Base-by-base conservation (phyloP, 2,113 vertebrate species). In the Bucco capensis region DNA sequence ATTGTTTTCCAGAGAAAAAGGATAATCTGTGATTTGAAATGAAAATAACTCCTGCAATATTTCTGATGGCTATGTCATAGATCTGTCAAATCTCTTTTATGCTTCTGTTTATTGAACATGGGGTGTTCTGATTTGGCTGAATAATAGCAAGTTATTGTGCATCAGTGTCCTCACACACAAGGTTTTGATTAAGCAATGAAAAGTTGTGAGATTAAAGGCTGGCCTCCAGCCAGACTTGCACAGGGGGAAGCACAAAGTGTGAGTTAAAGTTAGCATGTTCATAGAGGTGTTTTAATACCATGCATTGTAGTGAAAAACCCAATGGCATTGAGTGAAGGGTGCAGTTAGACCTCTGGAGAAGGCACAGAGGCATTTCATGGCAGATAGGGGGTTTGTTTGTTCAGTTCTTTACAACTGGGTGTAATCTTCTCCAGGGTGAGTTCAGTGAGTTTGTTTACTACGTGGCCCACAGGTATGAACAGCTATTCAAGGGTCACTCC, bases 51-150 rank as follows among this genome's bases (percentile, higher is more conserved):
- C 85, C 61, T 84, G 74, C 87, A 87, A 89, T 94, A 83, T 62
- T 94, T 89, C 58, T 72, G 86, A 80, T 0, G 0, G 56, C 49
- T 86, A 75, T 88, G 88, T 94, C 61, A 92, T 84, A 44, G 82
- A 71, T 94, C 91, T 87, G 33, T 91, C 75, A 86, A 85, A 89
- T 91, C 88, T 83, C 65, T 57, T 92, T 79, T 60, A 67, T 83
- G 62, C 72, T 90, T 89, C 65, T 61, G 40, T 81, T 83, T 88
- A 67, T 73, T 75, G 77, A 92, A 75, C 40, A 8, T 47, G 82
- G 75, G 37, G 49, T 97, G 86, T 89, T 91, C 88, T 96, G 72
- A 74, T 95, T 96, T 96, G 95, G 86, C 88, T 65, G 60, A 86
- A 24, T 31, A 61, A 51, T 38, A 74, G 44, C 38, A 44, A 83